Percentiles rank a stretch among this genome's conserved stretches.
phyloP scores from a whole-genome alignment of 2,113 vertebrate genomes.

The Lampris incognitus region DNA sequence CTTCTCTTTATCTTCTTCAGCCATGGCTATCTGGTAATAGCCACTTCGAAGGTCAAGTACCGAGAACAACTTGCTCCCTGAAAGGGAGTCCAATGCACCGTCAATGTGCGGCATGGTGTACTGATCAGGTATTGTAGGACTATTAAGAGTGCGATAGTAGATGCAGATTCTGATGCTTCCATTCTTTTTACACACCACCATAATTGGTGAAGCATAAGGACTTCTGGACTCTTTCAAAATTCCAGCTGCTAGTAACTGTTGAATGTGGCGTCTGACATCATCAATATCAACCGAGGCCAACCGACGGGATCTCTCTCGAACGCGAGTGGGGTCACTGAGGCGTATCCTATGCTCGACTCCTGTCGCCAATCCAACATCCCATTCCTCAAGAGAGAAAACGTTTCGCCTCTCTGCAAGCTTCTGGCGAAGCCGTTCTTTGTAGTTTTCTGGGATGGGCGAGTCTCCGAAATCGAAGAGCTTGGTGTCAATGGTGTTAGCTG shows the following conservation, averaged over 20 bases:
- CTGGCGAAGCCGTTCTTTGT: background rate
- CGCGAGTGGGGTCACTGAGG: background rate
- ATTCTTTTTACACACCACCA: background rate
- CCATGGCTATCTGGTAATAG: too few species aligned
- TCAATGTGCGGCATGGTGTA: background rate
- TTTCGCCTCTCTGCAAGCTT: background rate
- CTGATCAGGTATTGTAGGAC: constrained; percentile 9
- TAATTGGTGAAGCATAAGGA: too few species aligned
- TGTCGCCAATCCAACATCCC: background rate
- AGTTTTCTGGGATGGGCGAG: too few species aligned
- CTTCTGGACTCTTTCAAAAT: background rate
- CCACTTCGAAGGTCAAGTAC: too few species aligned
- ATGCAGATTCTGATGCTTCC: constrained; percentile 1
- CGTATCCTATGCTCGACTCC: background rate
- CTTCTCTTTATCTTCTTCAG: constrained; percentile 4
- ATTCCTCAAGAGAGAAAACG: background rate
- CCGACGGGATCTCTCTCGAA: too few species aligned
- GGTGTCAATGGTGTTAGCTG: background rate
- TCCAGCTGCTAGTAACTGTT: background rate
- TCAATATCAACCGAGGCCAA: background rate
- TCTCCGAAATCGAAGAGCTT: background rate
- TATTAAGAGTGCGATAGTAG: constrained; percentile 4
- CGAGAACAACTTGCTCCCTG: constrained; percentile 9
- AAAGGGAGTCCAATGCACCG: constrained; percentile 4
- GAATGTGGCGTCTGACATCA: background rate